Base-by-base conservation (phyloP, 2,888 invertebrate species). In the Ophion ellenae region DNA sequence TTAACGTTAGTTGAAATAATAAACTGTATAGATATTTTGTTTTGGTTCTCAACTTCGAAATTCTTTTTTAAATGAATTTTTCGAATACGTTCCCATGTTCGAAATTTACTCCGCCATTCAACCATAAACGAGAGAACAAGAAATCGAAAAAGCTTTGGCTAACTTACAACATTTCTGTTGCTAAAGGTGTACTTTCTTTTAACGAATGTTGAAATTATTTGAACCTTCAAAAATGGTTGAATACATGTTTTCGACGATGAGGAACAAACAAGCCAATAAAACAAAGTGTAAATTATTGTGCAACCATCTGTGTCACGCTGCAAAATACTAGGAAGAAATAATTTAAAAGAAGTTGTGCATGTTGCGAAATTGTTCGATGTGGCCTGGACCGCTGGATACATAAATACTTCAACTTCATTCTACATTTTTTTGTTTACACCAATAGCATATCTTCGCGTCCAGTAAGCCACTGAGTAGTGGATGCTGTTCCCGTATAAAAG, bases 401-500 rank as follows among this genome's bases (percentile, higher is more conserved):
- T 9, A 73, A 57, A 20, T 73, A 24, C 10, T 2, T 70, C 28
- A 17, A 9, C 28, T 32, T 28, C n/a, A 32, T 17, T 14, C 36
- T 7, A 53, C 53, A 53, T 70, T 53, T 53, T 64, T n/a, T 53
- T 53, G 53, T 70, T 47, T 53, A 70, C 53, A 28, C 79, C 79
- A 63, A 84, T 75, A 76, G 9, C 75, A 84, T 71, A 71, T 84
- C 79, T 80, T 84, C 59, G 74, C 57, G 75, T 57, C 14, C 20
- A 53, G 28, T 45, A 61, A 36, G 71, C 70, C 32, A 28, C n/a
- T 53, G 40, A 76, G 32, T 11, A 28, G 20, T 64, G 64, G 59
- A 66, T 59, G 71, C 9, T 11, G 64, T 36, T 45, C 64, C 70
- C 66, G 74, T 71, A 76, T 40, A 76, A 80, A 71, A 36, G 17